Evolutionary conservation across 2,888 invertebrate genomes (phyloP), one percentile per base, ranked within the genome.

Genomic region (Zeuzera pyrina): DNA sequence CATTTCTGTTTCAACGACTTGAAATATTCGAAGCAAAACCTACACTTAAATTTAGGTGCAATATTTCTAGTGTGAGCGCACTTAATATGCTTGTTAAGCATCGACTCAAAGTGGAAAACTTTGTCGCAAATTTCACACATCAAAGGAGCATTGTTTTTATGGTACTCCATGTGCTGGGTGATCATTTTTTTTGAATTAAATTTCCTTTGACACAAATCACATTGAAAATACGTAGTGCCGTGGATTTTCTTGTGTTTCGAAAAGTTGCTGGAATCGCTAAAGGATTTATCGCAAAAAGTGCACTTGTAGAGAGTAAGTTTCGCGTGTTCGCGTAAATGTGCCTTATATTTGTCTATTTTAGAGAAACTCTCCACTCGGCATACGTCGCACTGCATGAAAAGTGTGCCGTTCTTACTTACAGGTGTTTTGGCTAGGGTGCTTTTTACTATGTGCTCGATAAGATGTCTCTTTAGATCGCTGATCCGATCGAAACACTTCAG

Each of bases 171-270:
- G 44, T 84, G 84, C 23, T 61, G 66, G 0, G 63, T 49, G 8
- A 84, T 63, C 73, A 78, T 81, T 34, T 73, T 76, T 38, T 83
- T 83, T 1, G 84, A 73, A 48, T 83, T 78, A 45, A 84, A 84
- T 46, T 81, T 84, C 6, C 84, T 51, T 12, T 63, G 64, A 44
- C 84, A 84, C 10, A 81, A 45, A 22, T 84, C 83, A 44, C 84
- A 84, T 35, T 84, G 84, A 27, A 70, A 60, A 39, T 52, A 74
- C 0, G 61, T 57, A 0, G 53, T 46, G 12, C 79, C 78, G 44
- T 84, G 84, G 13, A 79, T 70, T 39, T 84, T 84, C 45, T 84
- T 84, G 45, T 84, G 84, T 30, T 84, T 84, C 2, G 83, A 84
- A 38, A 83, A 84, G 36, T 84, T 84, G 36, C 79, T 79, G 12